Percentiles rank a stretch among this genome's conserved stretches.
phyloP scores from a whole-genome alignment of 2,113 vertebrate species.

The Larimichthys polyactis region DNA sequence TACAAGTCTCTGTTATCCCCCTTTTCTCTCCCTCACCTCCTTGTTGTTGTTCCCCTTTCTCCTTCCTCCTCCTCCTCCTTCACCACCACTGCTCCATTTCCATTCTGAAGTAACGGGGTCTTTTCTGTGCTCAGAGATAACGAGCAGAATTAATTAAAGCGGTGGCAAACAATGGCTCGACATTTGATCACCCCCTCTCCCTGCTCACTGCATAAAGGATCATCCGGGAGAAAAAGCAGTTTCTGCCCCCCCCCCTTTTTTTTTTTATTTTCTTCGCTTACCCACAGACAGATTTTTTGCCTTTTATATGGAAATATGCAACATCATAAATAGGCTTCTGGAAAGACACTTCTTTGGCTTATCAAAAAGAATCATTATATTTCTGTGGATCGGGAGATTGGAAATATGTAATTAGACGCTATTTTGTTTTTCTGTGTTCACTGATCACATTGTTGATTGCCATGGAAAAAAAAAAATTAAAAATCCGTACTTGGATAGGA shows the following conservation, averaged over 20 bases:
- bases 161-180: constrained; percentile 78
- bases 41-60: constrained; percentile 23
- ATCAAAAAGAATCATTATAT: constrained; percentile 72
- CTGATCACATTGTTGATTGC: constrained; percentile 72
- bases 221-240: constrained; percentile 58
- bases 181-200: constrained; percentile 73
- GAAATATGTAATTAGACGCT: constrained; percentile 77
- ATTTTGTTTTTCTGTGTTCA: constrained; percentile 63
- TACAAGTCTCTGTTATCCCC: constrained; percentile 42
- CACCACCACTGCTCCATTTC: constrained; percentile 73
- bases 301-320: constrained; percentile 80
- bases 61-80: constrained; percentile 34
- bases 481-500: neutral
- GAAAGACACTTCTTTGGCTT: constrained; percentile 50
- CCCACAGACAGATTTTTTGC: constrained; percentile 45
- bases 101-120: constrained; percentile 69
- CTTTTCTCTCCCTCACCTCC: constrained; percentile 40
- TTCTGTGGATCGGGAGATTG: constrained; percentile 67
- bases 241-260: constrained; percentile 40
- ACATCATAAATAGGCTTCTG: constrained; percentile 54
- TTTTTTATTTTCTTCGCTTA: constrained; percentile 44
- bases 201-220: constrained; percentile 56
- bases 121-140: constrained; percentile 78
- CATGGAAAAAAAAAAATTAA: constrained; percentile 31
- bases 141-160: constrained; percentile 82